Conservation (phyloP, 1,140 invertebrate genomes). For the Globodera ellingtonae region DNA sequence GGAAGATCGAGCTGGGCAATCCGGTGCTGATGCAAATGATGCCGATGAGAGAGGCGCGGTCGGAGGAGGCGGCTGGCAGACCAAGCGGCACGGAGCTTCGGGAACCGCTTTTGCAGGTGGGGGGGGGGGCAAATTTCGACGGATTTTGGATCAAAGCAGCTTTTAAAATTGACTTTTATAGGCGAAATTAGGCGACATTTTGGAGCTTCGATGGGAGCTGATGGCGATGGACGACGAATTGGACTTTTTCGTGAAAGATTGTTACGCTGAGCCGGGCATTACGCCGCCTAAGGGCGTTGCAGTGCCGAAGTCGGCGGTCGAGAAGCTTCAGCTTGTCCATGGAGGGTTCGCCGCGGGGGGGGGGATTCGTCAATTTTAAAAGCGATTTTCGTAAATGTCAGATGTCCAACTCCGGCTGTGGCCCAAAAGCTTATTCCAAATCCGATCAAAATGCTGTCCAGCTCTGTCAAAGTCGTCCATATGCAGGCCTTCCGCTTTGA, state of each 20-base stretch:
- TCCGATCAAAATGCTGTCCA: slow-evolving; percentile 53
- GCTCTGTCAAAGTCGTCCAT: slow-evolving; percentile 61
- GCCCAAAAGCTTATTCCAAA: slow-evolving; percentile 64
- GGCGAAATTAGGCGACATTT: slow-evolving; percentile 64
- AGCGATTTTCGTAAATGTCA: slow-evolving; percentile 11
- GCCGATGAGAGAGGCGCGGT: slow-evolving; percentile 12
- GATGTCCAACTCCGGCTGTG: slow-evolving; percentile 64
- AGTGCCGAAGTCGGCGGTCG: slow-evolving; percentile 51
- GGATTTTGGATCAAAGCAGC: slow-evolving; percentile 5
- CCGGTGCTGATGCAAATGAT: slow-evolving; percentile 64
- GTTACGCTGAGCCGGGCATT: slow-evolving; percentile 58
- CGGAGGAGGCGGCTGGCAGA: slow-evolving; percentile 25
- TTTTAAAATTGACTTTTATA: slow-evolving; percentile 33
- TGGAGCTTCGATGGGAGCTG: slow-evolving; percentile 64
- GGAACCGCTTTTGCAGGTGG: slow-evolving; percentile 48
- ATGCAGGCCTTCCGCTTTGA: slow-evolving; percentile 65
- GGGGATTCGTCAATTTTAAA: background rate
- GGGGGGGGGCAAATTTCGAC: slow-evolving; percentile 22
- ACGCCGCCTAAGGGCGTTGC: slow-evolving; percentile 30
- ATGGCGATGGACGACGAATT: slow-evolving; percentile 66
- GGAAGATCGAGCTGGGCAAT: slow-evolving; percentile 65
- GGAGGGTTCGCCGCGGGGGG: background rate
- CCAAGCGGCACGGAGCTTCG: slow-evolving; percentile 21
- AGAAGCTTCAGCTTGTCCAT: slow-evolving; percentile 9
- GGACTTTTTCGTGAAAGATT: slow-evolving; percentile 64